A percentile compares a stretch with the other conserved stretches of the same genome.
Conservation (phyloP, 2,888 invertebrate species). For the Cosmia pyralina region DNA sequence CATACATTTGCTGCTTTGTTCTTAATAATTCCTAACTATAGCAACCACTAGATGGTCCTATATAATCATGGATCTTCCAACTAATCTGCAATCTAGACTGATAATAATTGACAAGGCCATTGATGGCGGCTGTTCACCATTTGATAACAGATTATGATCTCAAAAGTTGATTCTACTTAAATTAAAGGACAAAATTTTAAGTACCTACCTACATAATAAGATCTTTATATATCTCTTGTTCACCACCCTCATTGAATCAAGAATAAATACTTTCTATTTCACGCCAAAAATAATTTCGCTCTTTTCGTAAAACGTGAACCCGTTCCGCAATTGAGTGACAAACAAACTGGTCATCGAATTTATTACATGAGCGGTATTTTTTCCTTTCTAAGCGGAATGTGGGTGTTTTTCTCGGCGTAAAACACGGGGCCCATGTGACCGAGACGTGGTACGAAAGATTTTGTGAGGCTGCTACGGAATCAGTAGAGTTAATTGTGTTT, state of each 20-base stretch:
- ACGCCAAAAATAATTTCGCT: background rate
- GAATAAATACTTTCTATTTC: background rate
- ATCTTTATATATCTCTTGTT: background rate
- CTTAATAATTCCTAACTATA: background rate
- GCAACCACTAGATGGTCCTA: background rate
- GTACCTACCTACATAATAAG: background rate
- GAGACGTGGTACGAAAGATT: slow-evolving; percentile 46
- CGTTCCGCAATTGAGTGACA: slow-evolving; percentile 48
- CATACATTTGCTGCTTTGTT: background rate
- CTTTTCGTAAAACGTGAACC: slow-evolving; percentile 15
- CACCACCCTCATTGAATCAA: too few relatives aligned
- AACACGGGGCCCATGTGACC: slow-evolving; percentile 46
- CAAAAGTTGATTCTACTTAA: background rate
- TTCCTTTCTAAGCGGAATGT: slow-evolving; percentile 57
- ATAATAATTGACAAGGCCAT: background rate
- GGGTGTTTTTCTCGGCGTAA: slow-evolving; percentile 53
- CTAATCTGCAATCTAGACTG: background rate
- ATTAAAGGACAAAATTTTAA: background rate
- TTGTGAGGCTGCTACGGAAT: slow-evolving; percentile 24
- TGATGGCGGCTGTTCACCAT: background rate
- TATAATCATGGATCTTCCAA: background rate
- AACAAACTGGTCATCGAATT: slow-evolving; percentile 48
- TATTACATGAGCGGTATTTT: slow-evolving; percentile 53
- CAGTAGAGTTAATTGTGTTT: slow-evolving; percentile 36
- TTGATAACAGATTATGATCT: background rate